These are phyloP conservation scores for Myotis findleyi DNA, from an alignment of 2,797 vertebrate genomes.

Conservation along the genomic window DNA sequence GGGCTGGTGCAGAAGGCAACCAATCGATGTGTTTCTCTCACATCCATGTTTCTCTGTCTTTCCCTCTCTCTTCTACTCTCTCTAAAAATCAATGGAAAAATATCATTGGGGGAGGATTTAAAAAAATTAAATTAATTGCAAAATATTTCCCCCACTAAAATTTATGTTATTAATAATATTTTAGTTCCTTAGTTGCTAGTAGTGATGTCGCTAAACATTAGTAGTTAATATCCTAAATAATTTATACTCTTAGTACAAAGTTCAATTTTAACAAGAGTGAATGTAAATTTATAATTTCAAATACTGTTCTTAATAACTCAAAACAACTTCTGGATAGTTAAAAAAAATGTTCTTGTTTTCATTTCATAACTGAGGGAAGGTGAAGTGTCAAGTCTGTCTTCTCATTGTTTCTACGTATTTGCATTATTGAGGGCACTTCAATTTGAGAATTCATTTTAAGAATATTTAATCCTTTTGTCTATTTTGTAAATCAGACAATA, in stretches of 20 bases:
- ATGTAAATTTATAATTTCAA: not conserved
- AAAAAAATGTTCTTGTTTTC: not conserved
- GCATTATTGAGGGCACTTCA: not conserved
- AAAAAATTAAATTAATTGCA: not conserved
- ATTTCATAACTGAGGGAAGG: not conserved
- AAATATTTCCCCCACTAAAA: not conserved
- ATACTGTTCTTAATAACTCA: not conserved
- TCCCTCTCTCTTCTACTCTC: too few species aligned
- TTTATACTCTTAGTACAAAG: not conserved
- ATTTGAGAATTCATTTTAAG: not conserved
- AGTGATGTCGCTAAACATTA: not conserved
- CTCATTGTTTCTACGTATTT: not conserved
- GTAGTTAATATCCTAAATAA: not conserved
- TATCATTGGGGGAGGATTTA: too few species aligned
- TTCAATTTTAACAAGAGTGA: constrained; percentile 18
- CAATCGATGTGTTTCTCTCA: too few species aligned
- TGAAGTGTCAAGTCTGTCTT: not conserved
- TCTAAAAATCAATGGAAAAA: too few species aligned
- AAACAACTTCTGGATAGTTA: not conserved
- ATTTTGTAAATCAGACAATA: not conserved
- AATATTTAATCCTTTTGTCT: not conserved
- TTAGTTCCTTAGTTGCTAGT: not conserved
- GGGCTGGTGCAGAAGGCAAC: too few species aligned
- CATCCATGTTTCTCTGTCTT: too few species aligned
- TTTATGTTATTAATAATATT: not conserved